These are phyloP conservation scores for Toxotes jaculatrix DNA, from an alignment of 2,113 vertebrate genomes.

Conservation along the genomic window DNA sequence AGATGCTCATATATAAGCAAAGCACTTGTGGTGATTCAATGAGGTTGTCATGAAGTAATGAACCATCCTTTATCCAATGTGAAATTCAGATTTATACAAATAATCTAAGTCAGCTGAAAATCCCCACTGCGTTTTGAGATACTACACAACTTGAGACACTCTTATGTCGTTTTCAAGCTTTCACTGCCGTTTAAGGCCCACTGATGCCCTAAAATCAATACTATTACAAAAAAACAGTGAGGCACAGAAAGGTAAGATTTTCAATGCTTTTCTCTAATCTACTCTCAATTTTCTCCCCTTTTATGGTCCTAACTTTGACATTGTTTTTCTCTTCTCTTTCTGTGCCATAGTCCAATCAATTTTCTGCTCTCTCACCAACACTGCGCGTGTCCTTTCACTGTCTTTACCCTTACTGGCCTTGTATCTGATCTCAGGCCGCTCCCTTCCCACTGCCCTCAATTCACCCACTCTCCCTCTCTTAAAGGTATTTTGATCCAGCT, in stretches of 20 bases:
- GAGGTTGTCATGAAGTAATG: neutral
- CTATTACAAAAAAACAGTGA: neutral
- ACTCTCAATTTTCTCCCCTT: neutral
- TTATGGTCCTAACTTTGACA: slow-evolving; percentile 14
- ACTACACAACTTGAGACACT: neutral
- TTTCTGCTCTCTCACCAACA: slow-evolving; percentile 8
- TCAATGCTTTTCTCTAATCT: slow-evolving; percentile 22
- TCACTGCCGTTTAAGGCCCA: neutral
- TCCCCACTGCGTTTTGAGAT: neutral
- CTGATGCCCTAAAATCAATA: slow-evolving; percentile 27
- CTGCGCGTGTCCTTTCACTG: neutral
- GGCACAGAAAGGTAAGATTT: neutral
- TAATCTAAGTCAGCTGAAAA: neutral
- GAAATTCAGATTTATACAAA: neutral
- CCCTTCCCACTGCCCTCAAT: neutral
- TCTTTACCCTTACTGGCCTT: neutral
- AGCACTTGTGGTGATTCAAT: neutral
- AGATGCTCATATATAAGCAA: too few species aligned
- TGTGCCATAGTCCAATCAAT: slow-evolving; percentile 5
- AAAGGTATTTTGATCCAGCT: slow-evolving; percentile 4
- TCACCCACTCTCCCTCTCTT: neutral
- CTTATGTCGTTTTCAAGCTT: slow-evolving; percentile 3
- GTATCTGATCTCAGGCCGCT: slow-evolving; percentile 3
- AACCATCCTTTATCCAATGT: neutral
- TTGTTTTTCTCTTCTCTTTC: neutral